These are phyloP conservation scores for Pseudomyrmex gracilis DNA, from an alignment of 1,140 invertebrate species.

Conservation along the genomic window DNA sequence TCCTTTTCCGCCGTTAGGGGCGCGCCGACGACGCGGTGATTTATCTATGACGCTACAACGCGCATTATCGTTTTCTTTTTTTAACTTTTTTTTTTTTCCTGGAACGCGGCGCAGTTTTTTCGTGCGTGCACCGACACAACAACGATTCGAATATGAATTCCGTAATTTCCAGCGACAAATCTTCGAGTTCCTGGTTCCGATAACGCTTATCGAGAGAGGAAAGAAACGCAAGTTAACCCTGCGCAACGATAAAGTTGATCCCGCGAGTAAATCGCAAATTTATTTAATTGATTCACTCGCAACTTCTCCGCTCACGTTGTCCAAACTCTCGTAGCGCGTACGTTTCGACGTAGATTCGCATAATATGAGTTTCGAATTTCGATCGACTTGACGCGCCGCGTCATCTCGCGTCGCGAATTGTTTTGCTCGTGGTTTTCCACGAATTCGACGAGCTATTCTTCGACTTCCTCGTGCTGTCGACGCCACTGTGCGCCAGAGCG, in stretches of 20 bases:
- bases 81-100: background rate
- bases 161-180: background rate
- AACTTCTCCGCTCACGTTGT: no score
- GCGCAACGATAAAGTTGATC: background rate
- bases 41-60: conserved; percentile 1
- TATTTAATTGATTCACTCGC: no score
- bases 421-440: background rate
- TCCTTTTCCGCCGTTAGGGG: conserved; percentile 28
- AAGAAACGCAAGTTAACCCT: background rate
- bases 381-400: background rate
- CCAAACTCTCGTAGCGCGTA: no score
- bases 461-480: conserved; percentile 41
- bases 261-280: no score
- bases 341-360: no score
- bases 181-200: conserved; percentile 6
- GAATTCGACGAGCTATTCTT: background rate
- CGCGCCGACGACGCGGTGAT: conserved; percentile 17
- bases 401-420: background rate
- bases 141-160: background rate
- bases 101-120: background rate
- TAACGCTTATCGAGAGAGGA: background rate
- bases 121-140: no score
- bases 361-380: background rate
- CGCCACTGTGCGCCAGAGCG: conserved; percentile 42
- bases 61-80: background rate